Evolutionary conservation across 2,888 invertebrate species (phyloP), one percentile per base, ranked within the genome.

Genomic region (Ashinkailepas kermadecensis): DNA sequence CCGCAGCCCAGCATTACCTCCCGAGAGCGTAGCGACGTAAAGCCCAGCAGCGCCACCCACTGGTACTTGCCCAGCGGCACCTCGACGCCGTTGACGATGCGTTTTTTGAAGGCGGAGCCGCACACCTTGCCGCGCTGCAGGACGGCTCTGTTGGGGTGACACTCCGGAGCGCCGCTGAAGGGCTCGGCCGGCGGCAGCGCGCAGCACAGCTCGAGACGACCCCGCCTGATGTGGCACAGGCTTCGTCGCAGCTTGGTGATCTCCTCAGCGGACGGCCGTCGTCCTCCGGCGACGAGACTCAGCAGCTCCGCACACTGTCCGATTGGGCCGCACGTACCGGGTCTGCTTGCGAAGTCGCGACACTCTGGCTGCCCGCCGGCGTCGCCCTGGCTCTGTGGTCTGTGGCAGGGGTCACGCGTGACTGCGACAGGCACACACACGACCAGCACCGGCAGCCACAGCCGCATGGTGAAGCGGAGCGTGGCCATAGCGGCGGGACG

Each of bases 21-120:
- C 15, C 13, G 67, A 10, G 39, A 57, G 10, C 57, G 54, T 0
- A 70, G 12, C 11, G 15, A 58, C 21, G 15, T 9, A 70, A 81
- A 82, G 3, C 82, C 82, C 23, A 82, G 78, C n/a, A 81, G 81
- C 70, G 81, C 82, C 62, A 82, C 67, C 82, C 82, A 82, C 21
- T 81, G 81, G 59, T 81, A 80, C 21, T 80, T 65, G 9, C 82
- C 82, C 23, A 81, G n/a, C 0, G 21, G n/a, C n/a, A 79, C 70
- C 25, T 78, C 65, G 12, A n/a, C 54, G 18, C 82, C 82, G 18
- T 78, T 58, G 21, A 59, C 57, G 65, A 82, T 82, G 23, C 80
- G 18, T 0, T 0, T 21, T 0, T 0, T 2, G 15, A 74, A 21
- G 11, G 1, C 10, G 13, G 18, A 1, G 56, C 74, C 74, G 56